Base-by-base conservation (phyloP, 2,797 vertebrate species). In the Meda fulgida region DNA sequence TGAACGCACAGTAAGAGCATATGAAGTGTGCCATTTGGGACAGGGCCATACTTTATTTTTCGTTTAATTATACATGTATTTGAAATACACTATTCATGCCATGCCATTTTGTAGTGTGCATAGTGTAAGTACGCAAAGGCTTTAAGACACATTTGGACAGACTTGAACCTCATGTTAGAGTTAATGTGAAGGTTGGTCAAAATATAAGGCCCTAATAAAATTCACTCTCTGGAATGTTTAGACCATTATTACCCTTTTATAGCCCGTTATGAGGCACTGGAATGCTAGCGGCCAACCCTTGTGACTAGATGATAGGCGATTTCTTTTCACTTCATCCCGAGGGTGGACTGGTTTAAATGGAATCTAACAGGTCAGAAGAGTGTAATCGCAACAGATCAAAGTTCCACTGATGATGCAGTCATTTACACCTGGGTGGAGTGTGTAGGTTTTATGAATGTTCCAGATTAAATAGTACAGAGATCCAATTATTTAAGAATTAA, bases 371-470 rank as follows among this genome's bases (percentile, higher is more conserved):
- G 48, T 83, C 29, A 70, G 21, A 70, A 60, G 40, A 89, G 89
- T 86, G 29, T 89, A 84, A 73, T 60, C 43, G 48, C 58, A 85
- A 67, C 48, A 69, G 91, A 89, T 87, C 92, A 93, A 93, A 94
- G 92, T 92, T 87, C 91, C 69, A 82, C 91, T 92, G 89, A 92
- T 72, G 81, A 36, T 79, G 71, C 65, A 73, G 82, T 84, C 63
- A 67, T 85, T 88, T 85, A 90, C 66, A 48, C 67, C 34, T 53
- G 85, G 29, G 78, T 55, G 85, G 87, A 58, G 58, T 67, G n/a
- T 53, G 29, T 65, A 71, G 43, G 40, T 5, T 48, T 79, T 66
- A 79, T 23, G 18, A 79, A 65, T 21, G 65, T 79, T 10, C 31
- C n/a, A 40, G 36, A 48, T 63, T 16, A 38, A 14, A 36, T 36